Evolutionary conservation across 1,140 invertebrate genomes (phyloP).

Genomic region (Orius insidiosus): DNA sequence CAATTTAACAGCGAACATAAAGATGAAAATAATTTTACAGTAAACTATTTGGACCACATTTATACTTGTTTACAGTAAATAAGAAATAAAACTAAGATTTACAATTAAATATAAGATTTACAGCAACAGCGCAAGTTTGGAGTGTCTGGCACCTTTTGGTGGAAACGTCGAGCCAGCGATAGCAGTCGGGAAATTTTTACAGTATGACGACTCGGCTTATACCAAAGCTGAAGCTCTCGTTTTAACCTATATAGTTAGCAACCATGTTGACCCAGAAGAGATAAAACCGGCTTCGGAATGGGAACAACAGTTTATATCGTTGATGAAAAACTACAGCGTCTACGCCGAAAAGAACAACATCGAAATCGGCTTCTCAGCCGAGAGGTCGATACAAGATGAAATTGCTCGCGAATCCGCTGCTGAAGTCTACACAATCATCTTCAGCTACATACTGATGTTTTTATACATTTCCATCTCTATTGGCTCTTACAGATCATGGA

Average conservation of each 20-base stretch:
- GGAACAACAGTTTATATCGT: constrained; percentile 71
- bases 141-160: constrained; percentile 73
- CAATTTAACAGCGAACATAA: constrained; percentile 34
- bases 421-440: constrained; percentile 77
- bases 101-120: constrained; percentile 21
- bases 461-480: constrained; percentile 85
- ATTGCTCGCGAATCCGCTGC: constrained; percentile 74
- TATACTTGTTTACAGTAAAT: constrained; percentile 44
- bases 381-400: constrained; percentile 92
- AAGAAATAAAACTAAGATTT: not conserved
- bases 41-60: constrained; percentile 67
- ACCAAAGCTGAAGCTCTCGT: constrained; percentile 71
- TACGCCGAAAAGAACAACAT: constrained; percentile 51
- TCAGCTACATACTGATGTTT: constrained; percentile 97
- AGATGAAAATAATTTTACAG: constrained; percentile 32
- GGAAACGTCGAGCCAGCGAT: constrained; percentile 82
- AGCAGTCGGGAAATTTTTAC: constrained; percentile 80
- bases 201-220: constrained; percentile 43
- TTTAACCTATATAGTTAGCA: constrained; percentile 83
- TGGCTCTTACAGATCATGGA: constrained; percentile 66
- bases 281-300: constrained; percentile 62
- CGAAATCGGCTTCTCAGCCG: constrained; percentile 76
- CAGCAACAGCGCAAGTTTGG: constrained; percentile 51
- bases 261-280: constrained; percentile 56
- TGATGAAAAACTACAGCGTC: constrained; percentile 66